phyloP scores from a whole-genome alignment of 2,113 vertebrate genomes.

The Haplochromis burtoni region DNA sequence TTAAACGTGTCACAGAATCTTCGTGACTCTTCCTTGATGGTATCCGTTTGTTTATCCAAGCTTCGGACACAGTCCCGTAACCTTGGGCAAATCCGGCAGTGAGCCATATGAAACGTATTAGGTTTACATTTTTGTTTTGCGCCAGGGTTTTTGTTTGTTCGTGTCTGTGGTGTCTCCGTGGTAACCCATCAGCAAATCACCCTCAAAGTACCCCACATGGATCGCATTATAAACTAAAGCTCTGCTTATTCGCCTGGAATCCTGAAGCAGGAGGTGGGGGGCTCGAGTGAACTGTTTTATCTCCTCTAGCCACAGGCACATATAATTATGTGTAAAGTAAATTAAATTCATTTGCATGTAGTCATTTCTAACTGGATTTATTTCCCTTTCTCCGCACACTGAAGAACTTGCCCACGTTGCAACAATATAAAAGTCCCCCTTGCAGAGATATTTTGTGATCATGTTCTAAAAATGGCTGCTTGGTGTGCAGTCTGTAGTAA shows the following conservation, averaged over 20 bases:
- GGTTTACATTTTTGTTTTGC: constrained; percentile 54
- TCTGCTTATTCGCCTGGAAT: constrained; percentile 47
- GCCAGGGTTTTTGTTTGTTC: constrained; percentile 63
- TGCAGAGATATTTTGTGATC: constrained; percentile 5
- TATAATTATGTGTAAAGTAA: constrained; percentile 38
- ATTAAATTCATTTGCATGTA: constrained; percentile 45
- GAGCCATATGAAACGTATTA: constrained; percentile 66
- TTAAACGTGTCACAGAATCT: constrained; percentile 5
- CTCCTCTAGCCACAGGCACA: constrained; percentile 31
- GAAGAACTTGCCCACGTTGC: background rate
- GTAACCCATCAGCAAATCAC: constrained; percentile 59
- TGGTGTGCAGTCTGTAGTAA: constrained; percentile 13
- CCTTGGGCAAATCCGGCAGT: constrained; percentile 33
- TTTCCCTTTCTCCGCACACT: background rate
- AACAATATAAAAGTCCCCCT: background rate
- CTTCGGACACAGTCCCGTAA: constrained; percentile 25
- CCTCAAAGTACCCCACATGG: constrained; percentile 71
- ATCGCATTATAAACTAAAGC: constrained; percentile 66
- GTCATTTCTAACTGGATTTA: constrained; percentile 33
- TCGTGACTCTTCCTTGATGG: constrained; percentile 11
- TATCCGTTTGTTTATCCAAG: constrained; percentile 40
- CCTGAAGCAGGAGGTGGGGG: background rate
- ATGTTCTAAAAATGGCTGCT: constrained; percentile 8
- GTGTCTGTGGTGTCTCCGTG: constrained; percentile 60
- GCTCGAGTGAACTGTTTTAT: constrained; percentile 41